Base-by-base conservation (phyloP, 2,113 vertebrate species). In the Protomyctophum bolini region DNA sequence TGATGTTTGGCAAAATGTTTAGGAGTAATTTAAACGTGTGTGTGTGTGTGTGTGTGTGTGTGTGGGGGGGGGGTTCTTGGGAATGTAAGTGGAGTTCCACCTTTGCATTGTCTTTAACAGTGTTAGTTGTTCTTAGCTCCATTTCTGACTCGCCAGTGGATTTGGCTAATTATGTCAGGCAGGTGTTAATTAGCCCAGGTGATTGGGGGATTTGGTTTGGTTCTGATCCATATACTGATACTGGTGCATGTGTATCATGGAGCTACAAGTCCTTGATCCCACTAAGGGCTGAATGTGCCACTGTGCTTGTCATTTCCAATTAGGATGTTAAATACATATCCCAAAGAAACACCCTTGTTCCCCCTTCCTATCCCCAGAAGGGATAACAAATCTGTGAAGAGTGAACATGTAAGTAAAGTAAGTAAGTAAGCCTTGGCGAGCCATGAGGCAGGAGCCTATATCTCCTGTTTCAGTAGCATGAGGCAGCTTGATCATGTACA, bases 301-400 rank as follows among this genome's bases (percentile, higher is more conserved):
- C 86, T 59, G 79, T 80, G 76, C 79, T 77, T 89, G 90, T 88
- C 90, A 85, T 90, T 89, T 87, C 73, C 87, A 90, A 89, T 91
- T 86, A 88, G 86, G 74, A 85, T 80, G 86, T 90, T 86, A 78
- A 88, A 82, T 76, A 86, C 87, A 86, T 85, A 77, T 85, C 73
- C 66, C 76, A 77, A 77, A 81, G 80, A 72, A 80, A 75, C 62
- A 75, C 69, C 68, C 65, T 47, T 66, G 73, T 73, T 72, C 68
- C 66, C 14, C 50, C 21, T 48, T 75, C 63, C 60, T 28, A 14
- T 81, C 70, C 77, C 83, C 83, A 75, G 75, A 79, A 57, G 61
- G 67, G 71, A 83, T 81, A 82, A 85, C 82, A 87, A 85, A 88
- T 77, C 56, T 48, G 47, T 49, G 6, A 63, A 63, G 59, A 77